Evolutionary conservation across 92 coral and sea anemone species (phyloP), one percentile per base, ranked within the genome.

Genomic region (Metridium senile): DNA sequence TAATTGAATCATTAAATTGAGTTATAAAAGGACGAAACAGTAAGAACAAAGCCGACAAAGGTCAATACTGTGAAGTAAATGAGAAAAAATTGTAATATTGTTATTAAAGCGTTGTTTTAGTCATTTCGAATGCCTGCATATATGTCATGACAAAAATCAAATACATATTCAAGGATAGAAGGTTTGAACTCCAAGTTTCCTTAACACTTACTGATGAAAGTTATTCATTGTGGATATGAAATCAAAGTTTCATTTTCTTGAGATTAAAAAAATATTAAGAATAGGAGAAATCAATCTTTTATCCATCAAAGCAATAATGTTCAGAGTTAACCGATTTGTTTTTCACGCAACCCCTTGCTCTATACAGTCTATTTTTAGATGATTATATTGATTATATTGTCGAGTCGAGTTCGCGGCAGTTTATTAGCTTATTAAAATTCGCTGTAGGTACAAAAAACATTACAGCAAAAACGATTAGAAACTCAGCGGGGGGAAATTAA

Each of bases 1-100:
- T 63, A 63, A 63, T 28, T 63, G n/a, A 63, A 23, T 59, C 66
- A 59, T 59, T 26, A 59, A 59, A 26, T 30, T 39, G 61, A 63
- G 69, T 30, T 20, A 63, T 20, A 63, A 63, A 63, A 28, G 28
- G 27, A 30, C 43, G 26, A 28, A 63, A 63, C 17, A 21, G 2
- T 27, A 63, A 7, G 7, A 63, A 63, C 69, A 30, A 16, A 1
- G n/a, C 21, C 45, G 43, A 63, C 69, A 63, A 31, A 63, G 69
- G 69, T 28, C 39, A 28, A 63, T 11, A 59, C 66, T 59, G 66
- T 26, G 32, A 59, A 26, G 29, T 26, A 59, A 22, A 59, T 22
- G 3, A 22, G 32, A 26, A 16, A 54, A 54, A 54, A 16, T 3
- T 3, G 4, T 16, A 20, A 54, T 2, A 54, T 6, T 9, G 61